Percentiles rank a stretch among this genome's conserved stretches.
Evolutionary conservation across 2,113 vertebrate genomes (phyloP).

Genomic region (Paramormyrops kingsleyae): DNA sequence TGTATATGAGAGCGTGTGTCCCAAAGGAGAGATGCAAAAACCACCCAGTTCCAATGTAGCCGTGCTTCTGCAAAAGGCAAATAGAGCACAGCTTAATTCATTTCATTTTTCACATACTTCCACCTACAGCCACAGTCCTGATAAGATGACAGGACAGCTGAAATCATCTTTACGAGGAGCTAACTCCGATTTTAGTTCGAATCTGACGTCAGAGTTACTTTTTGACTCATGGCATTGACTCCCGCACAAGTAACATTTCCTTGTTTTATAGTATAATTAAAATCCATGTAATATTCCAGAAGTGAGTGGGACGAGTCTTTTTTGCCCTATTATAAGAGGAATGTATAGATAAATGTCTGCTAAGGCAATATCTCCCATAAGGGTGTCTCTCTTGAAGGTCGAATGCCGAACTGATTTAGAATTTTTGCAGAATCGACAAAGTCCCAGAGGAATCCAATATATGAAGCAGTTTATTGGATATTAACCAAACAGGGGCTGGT

Average conservation of each 20-base stretch:
- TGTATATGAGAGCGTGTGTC: background rate
- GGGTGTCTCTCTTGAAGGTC: conserved; percentile 3
- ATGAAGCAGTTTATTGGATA: background rate
- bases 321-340: background rate
- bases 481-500: background rate
- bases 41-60: background rate
- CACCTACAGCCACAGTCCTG: background rate
- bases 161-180: background rate
- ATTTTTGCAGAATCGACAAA: background rate
- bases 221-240: background rate
- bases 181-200: background rate
- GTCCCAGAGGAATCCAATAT: background rate
- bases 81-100: background rate
- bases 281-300: background rate
- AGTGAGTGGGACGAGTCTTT: background rate
- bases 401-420: background rate
- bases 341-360: background rate
- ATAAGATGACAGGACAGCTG: background rate
- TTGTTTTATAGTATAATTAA: background rate
- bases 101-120: background rate
- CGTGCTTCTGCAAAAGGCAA: background rate
- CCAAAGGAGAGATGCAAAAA: background rate
- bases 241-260: background rate
- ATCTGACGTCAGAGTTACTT: background rate
- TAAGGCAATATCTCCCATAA: background rate